phyloP scores from a whole-genome alignment of 2,797 vertebrate genomes.

The Tangara arthus region DNA sequence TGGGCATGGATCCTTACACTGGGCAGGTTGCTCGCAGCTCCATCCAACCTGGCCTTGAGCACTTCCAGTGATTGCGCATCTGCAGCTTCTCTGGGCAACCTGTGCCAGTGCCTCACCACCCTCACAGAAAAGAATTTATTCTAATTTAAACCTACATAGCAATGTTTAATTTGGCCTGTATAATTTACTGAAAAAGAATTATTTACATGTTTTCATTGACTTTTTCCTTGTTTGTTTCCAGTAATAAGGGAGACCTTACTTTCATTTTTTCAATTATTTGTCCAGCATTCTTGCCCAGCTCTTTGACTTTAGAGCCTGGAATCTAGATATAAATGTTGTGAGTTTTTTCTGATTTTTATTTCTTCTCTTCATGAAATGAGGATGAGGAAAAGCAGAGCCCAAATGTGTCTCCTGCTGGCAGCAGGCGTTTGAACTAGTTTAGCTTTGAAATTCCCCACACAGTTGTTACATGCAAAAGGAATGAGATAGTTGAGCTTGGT shows the following conservation, averaged over 20 bases:
- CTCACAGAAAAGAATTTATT: neutral
- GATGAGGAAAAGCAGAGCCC: neutral
- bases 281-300: neutral
- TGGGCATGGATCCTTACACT: neutral
- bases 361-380: neutral
- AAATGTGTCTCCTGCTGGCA: neutral
- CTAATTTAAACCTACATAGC: neutral
- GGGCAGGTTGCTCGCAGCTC: neutral
- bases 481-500: neutral
- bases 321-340: neutral
- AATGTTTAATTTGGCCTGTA: neutral
- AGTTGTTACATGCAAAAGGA: neutral
- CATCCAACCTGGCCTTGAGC: neutral
- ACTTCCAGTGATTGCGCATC: neutral
- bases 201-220: neutral
- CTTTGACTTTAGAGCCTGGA: neutral
- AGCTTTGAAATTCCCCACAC: slow-evolving; percentile 21
- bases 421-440: slow-evolving; percentile 1
- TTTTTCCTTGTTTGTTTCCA: neutral
- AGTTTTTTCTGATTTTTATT: neutral
- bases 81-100: neutral
- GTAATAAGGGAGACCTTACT: neutral
- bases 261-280: neutral
- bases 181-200: neutral
- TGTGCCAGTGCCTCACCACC: neutral